Base-by-base conservation (phyloP, 2,888 invertebrate species). In the Nysson spinosus region DNA sequence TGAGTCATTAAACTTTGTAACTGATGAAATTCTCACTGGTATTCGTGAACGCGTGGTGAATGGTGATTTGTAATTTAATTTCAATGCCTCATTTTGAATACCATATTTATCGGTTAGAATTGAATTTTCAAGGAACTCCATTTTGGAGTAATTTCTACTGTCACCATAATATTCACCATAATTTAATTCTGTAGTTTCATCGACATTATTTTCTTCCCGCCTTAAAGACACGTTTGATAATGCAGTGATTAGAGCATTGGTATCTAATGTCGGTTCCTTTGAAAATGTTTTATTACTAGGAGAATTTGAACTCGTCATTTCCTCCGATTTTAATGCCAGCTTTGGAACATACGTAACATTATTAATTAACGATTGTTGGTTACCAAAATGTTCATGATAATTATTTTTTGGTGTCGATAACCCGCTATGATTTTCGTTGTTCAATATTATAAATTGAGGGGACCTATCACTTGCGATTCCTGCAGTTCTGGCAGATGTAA, bases 141-240 rank as follows among this genome's bases (percentile, higher is more conserved):
- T n/a, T n/a, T n/a, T n/a, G n/a, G n/a, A n/a, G n/a, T n/a, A n/a
- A n/a, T n/a, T n/a, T n/a, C n/a, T n/a, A n/a, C n/a, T 9, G 16
- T 5, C 24, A 0, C 17, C 7, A 9, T 11, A 22, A 4, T 28
- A 11, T 1, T 43, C 34, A 2, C n/a, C 7, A 6, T n/a, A 12
- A 5, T 2, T n/a, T n/a, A n/a, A n/a, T n/a, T n/a, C n/a, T n/a
- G n/a, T n/a, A n/a, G n/a, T n/a, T n/a, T n/a, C n/a, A n/a, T n/a
- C n/a, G n/a, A n/a, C n/a, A n/a, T n/a, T n/a, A n/a, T n/a, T n/a
- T n/a, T n/a, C n/a, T n/a, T n/a, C 37, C n/a, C 28, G 56, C n/a
- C 16, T 69, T 1, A 75, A 14, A 1, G 72, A 72, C 12, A 78
- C 73, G 14, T 72, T 63, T 1, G 83, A 81, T 3, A 83, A 34